These are phyloP conservation scores for Eulemur macaco DNA, from an alignment of 2,113 vertebrate species.

Conservation along the genomic window DNA sequence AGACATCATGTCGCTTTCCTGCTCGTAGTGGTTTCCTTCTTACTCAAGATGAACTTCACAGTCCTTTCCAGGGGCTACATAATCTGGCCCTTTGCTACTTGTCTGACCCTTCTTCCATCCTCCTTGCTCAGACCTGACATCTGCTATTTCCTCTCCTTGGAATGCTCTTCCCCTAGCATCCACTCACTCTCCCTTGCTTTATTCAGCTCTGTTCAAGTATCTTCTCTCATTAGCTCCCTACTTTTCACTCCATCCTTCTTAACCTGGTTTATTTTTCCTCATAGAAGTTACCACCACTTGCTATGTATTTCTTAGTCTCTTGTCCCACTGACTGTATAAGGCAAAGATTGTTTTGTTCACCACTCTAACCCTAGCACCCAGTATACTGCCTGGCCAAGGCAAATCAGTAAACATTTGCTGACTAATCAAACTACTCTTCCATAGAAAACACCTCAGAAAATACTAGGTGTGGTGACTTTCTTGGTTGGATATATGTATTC, in stretches of 20 bases:
- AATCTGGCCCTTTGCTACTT: background rate
- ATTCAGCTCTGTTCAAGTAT: background rate
- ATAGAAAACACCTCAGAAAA: background rate
- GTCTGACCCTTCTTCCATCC: background rate
- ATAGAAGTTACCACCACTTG: background rate
- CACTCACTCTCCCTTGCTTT: background rate
- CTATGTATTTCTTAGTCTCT: background rate
- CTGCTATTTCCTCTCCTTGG: background rate
- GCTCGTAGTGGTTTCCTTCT: background rate
- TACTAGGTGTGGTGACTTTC: background rate
- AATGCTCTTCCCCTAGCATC: background rate
- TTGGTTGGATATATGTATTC: background rate
- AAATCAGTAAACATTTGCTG: background rate
- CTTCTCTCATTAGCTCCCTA: background rate
- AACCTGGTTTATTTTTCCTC: background rate
- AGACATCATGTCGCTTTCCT: background rate
- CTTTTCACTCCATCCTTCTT: background rate
- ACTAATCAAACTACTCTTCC: background rate
- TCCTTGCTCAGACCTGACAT: background rate
- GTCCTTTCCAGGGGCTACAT: background rate
- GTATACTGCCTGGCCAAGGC: background rate
- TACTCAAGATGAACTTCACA: background rate
- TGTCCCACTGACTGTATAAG: background rate
- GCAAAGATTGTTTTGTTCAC: background rate
- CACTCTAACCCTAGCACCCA: background rate